A percentile compares a stretch with the other conserved stretches of the same genome.
phyloP scores from a whole-genome alignment of 2,888 invertebrate genomes.

The Macrosoma leucophasiata region DNA sequence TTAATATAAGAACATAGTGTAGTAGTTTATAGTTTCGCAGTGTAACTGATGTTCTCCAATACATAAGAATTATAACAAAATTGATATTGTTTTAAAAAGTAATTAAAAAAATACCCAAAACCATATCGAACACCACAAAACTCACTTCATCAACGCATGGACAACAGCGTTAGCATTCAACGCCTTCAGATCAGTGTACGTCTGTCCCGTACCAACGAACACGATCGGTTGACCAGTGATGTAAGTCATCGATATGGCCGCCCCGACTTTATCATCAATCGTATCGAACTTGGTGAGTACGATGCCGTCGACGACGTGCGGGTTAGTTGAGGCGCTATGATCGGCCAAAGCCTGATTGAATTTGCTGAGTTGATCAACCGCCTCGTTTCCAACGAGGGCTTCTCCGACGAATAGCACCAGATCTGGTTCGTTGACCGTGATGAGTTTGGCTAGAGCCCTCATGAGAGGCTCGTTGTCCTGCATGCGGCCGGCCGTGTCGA shows the following conservation, averaged over 20 bases:
- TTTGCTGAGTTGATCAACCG: conserved; percentile 98
- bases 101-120: too few species aligned
- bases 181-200: conserved; percentile 97
- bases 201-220: conserved; percentile 99
- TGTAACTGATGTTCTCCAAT: too few species aligned
- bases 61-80: too few species aligned
- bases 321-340: conserved; percentile 84
- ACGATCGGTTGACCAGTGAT: conserved; percentile 99
- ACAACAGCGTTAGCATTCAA: conserved; percentile 98
- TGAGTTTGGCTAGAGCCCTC: conserved; percentile 97
- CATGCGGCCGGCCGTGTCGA: conserved; percentile 99
- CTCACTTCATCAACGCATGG: conserved; percentile 93
- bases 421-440: conserved; percentile 97
- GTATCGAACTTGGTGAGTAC: conserved; percentile 99
- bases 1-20: too few species aligned
- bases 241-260: conserved; percentile 99
- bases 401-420: conserved; percentile 99
- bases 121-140: too few species aligned
- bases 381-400: conserved; percentile 99
- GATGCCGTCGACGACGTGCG: conserved; percentile 98
- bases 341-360: conserved; percentile 99
- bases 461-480: conserved; percentile 99
- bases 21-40: too few species aligned
- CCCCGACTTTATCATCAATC: conserved; percentile 99
- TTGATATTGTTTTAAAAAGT: too few species aligned